Base-by-base conservation (phyloP, 1,140 invertebrate species). In the Bradysia coprophila region DNA sequence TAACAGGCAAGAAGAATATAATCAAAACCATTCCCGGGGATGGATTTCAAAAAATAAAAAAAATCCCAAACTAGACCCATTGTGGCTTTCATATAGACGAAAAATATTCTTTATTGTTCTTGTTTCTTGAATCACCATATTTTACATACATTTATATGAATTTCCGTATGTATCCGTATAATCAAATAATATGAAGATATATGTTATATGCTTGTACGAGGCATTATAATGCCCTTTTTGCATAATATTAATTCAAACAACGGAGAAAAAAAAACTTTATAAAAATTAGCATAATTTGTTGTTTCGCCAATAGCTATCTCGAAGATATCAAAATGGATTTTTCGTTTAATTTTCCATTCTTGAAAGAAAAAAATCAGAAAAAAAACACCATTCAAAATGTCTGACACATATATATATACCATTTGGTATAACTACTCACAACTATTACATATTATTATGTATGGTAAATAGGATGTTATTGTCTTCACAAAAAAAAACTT, bases 211-310 rank as follows among this genome's bases (percentile, higher is more conserved):
- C 4, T 4, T 18, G 18, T 20, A 18, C 11, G 11, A 15, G 36
- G 11, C 21, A 5, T 11, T 11, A 22, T 4, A 21, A 21, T 13
- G 21, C 20, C 15, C 20, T 23, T 39, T 39, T 20, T 39, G 19
- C 38, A 39, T 19, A 9, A 37, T 37, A 37, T 18, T 37, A 13
- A 37, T 37, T 37, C 11, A 16, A 13, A 37, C 18, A 37, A 20
- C 19, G 21, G 18, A 37, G 36, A 37, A 37, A 37, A 4, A 36
- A 36, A 36, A 36, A 36, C 16, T 18, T 18, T 18, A 36, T 16
- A 20, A 13, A 39, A 21, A 39, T 39, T 39, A 37, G 13, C 34
- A 37, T 37, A n/a, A 37, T 37, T n/a, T 37, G 18, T 15, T 15
- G 11, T 37, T 13, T 18, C 13, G 24, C 24, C 24, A 28, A 28